Evolutionary conservation across 2,113 vertebrate genomes (phyloP), one percentile per base, ranked within the genome.

Genomic region (Atherinomorus stipes): DNA sequence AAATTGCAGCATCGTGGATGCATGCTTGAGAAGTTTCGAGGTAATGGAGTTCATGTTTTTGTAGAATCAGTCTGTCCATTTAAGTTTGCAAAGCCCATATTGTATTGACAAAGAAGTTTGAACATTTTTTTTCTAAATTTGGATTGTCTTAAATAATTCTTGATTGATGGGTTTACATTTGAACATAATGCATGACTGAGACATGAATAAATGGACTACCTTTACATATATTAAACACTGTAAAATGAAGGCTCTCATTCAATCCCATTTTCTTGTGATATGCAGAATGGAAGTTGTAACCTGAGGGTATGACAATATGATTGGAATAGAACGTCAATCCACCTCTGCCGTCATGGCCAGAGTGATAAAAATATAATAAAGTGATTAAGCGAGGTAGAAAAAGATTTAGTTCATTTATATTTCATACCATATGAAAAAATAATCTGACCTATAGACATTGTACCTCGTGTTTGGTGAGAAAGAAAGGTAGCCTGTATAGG

Each of bases 341-440:
- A 70, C 52, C 56, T 84, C 66, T 67, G 79, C 86, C 79, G 84
- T 84, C 78, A 64, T 40, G n/a, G 76, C 78, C 80, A 84, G 75
- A 85, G 81, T 87, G 86, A 90, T 90, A 86, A 87, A 88, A 89
- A 90, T 89, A 88, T 76, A 90, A 89, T 62, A 83, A 85, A 89
- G 84, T 87, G 87, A 93, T 92, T 90, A 89, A 73, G 78, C 67
- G 66, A 34, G 23, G 50, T 68, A 61, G 80, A 83, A 85, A 89
- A 87, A 85, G 71, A 81, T 80, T 86, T 82, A 56, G 72, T 87
- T 92, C 90, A 90, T 91, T 84, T 85, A 93, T 93, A 92, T 93
- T 92, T 91, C 51, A 86, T 88, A 60, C 44, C 79, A 73, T 87
- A 90, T 90, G 80, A 92, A 90, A 91, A 90, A 84, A 85, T 84